Evolutionary conservation across 2,888 invertebrate genomes (phyloP), one percentile per base, ranked within the genome.

Genomic region (Selenia dentaria): DNA sequence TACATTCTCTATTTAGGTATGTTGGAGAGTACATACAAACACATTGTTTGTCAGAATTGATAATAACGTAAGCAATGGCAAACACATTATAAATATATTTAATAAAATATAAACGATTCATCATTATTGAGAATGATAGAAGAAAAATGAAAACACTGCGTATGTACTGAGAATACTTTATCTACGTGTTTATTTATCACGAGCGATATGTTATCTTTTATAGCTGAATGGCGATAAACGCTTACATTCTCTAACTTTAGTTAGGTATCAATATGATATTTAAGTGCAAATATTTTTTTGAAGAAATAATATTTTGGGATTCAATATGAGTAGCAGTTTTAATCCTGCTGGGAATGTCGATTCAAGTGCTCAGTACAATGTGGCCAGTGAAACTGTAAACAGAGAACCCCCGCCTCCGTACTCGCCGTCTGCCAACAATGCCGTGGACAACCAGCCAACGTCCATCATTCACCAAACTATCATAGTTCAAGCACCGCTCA

Each of bases 321-420:
- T 45, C 56, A 69, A 35, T 51, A 74, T 77, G 78, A 62, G 61
- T 59, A 51, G 41, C 38, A 66, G 61, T 64, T 60, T 62, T 3
- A 69, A 69, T 53, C 59, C 62, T 26, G 51, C 57, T 26, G 55
- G 59, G 43, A 62, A 57, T 57, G 54, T 51, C 34, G 40, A 37
- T 27, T 59, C 47, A 9, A 60, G 60, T 38, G 58, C 59, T 35
- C 70, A 69, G 33, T 34, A 66, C n/a, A 31, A 53, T 54, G 46
- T 61, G 27, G 64, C 59, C 10, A 58, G 63, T 48, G 76, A 70
- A 34, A 59, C 59, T n/a, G n/a, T n/a, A 1, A 41, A 27, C n/a
- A 54, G 56, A 24, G 79, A 81, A 13, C 79, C 77, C 9, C 89
- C 88, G 3, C 88, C 89, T 1, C 82, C 88, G 0, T 89, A 89